Percentiles rank a stretch among this genome's conserved stretches.
Evolutionary conservation across 2,888 invertebrate species (phyloP).

Genomic region (Ophion obscuratus): DNA sequence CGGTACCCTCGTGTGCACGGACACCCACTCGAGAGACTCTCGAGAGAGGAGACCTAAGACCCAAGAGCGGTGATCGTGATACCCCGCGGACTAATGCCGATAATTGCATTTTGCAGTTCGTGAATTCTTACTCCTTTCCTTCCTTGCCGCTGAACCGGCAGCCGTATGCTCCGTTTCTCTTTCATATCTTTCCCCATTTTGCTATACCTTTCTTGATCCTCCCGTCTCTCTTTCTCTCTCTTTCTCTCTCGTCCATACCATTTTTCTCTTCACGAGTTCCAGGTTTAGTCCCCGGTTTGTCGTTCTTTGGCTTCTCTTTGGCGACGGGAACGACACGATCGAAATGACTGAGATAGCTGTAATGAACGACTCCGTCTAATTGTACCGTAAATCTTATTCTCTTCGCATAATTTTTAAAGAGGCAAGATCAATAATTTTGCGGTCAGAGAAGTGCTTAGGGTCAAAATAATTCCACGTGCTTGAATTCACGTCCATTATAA

Average conservation of each 20-base stretch:
- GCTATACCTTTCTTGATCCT: background rate
- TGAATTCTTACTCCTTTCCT: slow-evolving; percentile 81
- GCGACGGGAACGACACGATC: background rate
- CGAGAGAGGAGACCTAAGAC: slow-evolving; percentile 60
- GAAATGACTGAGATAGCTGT: slow-evolving; percentile 1
- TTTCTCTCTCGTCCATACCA: slow-evolving; percentile 47
- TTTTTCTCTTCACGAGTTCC: slow-evolving; percentile 60
- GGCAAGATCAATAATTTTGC: background rate
- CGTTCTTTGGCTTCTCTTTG: slow-evolving; percentile 21
- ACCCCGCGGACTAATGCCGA: slow-evolving; percentile 83
- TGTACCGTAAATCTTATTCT: background rate
- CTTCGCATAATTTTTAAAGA: background rate
- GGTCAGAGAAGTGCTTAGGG: too few species aligned
- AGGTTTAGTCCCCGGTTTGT: slow-evolving; percentile 37
- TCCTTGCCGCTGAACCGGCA: slow-evolving; percentile 70
- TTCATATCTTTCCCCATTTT: slow-evolving; percentile 58
- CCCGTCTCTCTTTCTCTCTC: slow-evolving; percentile 44
- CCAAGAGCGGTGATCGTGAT: slow-evolving; percentile 80
- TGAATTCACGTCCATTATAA: too few species aligned
- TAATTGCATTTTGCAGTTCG: slow-evolving; percentile 83
- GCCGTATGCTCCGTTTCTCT: slow-evolving; percentile 67
- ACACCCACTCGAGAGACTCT: slow-evolving; percentile 70
- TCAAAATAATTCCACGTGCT: too few species aligned
- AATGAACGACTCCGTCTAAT: background rate
- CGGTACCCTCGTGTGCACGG: slow-evolving; percentile 73